phyloP scores from a whole-genome alignment of 2,888 invertebrate species.

The Sclerodermus sp. region DNA sequence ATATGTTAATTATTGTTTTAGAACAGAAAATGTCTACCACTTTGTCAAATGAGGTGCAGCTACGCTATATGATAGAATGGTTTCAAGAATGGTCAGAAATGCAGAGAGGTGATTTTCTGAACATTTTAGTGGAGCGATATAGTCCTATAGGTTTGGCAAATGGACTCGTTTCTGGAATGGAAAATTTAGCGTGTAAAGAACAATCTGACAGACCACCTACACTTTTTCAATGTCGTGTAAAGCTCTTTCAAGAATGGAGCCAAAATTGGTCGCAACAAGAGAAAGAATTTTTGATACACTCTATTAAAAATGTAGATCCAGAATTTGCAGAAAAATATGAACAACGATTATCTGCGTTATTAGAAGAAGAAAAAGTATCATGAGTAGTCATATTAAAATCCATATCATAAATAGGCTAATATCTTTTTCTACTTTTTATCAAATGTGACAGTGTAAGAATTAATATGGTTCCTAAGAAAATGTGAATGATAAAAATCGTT shows the following conservation, averaged over 20 bases:
- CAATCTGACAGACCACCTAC: constrained; percentile 70
- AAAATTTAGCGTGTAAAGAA: constrained; percentile 69
- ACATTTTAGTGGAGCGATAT: constrained; percentile 71
- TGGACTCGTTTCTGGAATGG: constrained; percentile 71
- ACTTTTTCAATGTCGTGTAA: constrained; percentile 81
- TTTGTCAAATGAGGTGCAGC: constrained; percentile 70
- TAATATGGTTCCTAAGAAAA: no score
- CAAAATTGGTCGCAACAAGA: constrained; percentile 76
- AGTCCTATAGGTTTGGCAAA: constrained; percentile 69
- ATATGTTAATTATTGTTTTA: constrained; percentile 10
- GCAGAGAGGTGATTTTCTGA: constrained; percentile 81
- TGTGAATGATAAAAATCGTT: no score
- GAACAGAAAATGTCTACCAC: constrained; percentile 52
- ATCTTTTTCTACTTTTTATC: no score
- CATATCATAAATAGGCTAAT: no score
- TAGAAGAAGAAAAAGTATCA: constrained; percentile 1
- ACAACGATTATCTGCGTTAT: constrained; percentile 35
- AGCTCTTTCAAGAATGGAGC: constrained; percentile 84
- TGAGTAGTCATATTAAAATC: background rate
- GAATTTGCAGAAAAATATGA: constrained; percentile 70
- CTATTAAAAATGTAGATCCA: constrained; percentile 72
- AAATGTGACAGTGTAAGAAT: no score
- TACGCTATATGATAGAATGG: constrained; percentile 83
- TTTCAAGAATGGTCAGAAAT: constrained; percentile 88
- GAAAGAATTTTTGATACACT: constrained; percentile 69